A percentile compares a stretch with the other conserved stretches of the same genome.
These are phyloP conservation scores for Momotus momota DNA, from an alignment of 2,797 vertebrate genomes.

Conservation along the genomic window DNA sequence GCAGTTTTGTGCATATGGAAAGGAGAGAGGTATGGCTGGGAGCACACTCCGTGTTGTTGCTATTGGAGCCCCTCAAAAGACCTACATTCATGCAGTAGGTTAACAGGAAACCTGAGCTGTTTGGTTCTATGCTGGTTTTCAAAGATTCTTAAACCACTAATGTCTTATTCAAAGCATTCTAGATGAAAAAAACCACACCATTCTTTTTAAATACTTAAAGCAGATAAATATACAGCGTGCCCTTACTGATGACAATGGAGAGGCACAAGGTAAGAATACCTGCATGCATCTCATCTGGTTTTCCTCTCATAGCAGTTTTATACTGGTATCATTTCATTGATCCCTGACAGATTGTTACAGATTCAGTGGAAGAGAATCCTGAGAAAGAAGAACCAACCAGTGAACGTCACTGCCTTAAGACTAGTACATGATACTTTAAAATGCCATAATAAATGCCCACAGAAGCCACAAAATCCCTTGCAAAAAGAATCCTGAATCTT, in stretches of 20 bases:
- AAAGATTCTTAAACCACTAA: not conserved
- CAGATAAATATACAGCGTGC: not conserved
- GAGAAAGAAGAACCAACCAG: not conserved
- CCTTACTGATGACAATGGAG: not conserved
- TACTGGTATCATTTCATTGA: not conserved
- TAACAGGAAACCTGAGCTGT: not conserved
- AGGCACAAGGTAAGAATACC: not conserved
- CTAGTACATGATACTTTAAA: constrained; percentile 14
- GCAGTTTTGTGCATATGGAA: not conserved
- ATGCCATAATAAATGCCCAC: not conserved
- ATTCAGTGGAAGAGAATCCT: not conserved
- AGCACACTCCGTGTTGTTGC: not conserved
- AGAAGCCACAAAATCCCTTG: constrained; percentile 38
- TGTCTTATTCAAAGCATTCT: not conserved
- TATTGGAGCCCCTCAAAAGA: not conserved
- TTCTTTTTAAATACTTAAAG: not conserved
- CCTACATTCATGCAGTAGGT: not conserved
- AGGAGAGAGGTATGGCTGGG: constrained; percentile 15
- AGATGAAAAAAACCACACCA: not conserved
- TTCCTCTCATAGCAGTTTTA: not conserved
- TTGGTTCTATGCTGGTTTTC: not conserved
- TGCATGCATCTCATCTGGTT: not conserved
- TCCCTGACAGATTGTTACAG: not conserved
- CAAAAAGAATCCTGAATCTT: constrained; percentile 22
- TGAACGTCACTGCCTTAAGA: not conserved